Evolutionary conservation across 2,797 vertebrate genomes (phyloP).

Genomic region (Glossophaga mutica): DNA sequence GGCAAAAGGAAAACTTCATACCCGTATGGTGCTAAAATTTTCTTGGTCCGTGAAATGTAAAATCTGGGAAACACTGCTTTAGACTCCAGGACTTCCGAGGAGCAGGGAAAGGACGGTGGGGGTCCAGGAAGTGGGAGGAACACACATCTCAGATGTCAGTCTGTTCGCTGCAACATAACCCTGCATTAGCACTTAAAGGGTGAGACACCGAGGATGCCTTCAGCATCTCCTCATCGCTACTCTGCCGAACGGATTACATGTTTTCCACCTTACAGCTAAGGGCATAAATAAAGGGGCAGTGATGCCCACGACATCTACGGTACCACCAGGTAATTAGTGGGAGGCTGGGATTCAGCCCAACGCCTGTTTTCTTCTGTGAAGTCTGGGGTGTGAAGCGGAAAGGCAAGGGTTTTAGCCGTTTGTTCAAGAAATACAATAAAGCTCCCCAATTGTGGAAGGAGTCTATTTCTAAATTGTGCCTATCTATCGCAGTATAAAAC

Average conservation of each 20-base stretch:
- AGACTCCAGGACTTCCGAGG: background rate
- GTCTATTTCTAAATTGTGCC: background rate
- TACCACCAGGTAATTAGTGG: rapidly evolving
- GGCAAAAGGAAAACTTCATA: background rate
- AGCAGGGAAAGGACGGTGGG: background rate
- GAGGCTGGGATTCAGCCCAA: background rate
- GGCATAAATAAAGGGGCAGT: background rate
- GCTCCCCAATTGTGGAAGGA: too few relatives aligned
- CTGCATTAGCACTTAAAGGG: too few relatives aligned
- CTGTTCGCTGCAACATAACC: background rate
- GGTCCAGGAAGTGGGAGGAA: too few relatives aligned
- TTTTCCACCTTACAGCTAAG: background rate
- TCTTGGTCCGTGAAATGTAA: background rate
- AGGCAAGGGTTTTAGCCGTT: background rate
- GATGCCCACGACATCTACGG: background rate
- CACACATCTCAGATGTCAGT: background rate
- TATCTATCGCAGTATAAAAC: background rate
- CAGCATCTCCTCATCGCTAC: background rate
- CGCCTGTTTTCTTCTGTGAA: background rate
- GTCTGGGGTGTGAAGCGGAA: rapidly evolving
- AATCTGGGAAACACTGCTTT: background rate
- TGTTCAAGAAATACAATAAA: background rate
- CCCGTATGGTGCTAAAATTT: background rate
- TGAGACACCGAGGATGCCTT: background rate
- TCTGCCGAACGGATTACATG: background rate